Evolutionary conservation across 2,797 vertebrate species (phyloP), one percentile per base, ranked within the genome.

Genomic region (Pangasius macronema): DNA sequence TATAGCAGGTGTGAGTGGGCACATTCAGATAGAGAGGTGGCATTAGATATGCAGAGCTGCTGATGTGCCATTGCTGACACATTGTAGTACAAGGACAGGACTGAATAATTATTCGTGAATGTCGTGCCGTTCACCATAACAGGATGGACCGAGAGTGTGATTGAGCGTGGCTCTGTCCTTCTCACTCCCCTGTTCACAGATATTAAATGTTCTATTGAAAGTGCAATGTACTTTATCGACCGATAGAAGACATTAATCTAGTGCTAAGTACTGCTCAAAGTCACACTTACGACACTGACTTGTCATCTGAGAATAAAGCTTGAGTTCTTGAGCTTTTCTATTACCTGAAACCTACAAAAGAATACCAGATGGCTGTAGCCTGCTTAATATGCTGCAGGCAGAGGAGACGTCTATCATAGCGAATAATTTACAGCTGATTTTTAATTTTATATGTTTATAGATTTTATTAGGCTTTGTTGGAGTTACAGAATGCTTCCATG

Each of bases 1-100:
- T 82, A 82, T 73, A 82, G n/a, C 39, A 49, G 53, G 46, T 51
- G 65, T 63, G 91, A 86, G 86, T 93, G 86, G 89, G 63, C 55
- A 88, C 77, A 84, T 91, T 92, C 73, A 59, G 90, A 77, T 87
- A 89, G 87, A 92, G 89, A 86, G 82, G n/a, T 81, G 90, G 91
- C 90, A 89, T 90, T 87, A 92, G 87, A 92, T 90, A 89, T 84
- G 86, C n/a, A 61, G 57, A 46, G 42, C 22, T 67, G 77, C 20
- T 86, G 83, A 84, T 65, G 85, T 87, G 57, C 5, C 81, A 3
- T 57, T 39, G 61, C 87, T 89, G 87, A 90, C 87, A 22, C 65
- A 42, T 83, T 77, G 82, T 82, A 68, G 63, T 22, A 7, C 55
- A 85, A 65, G 46, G n/a, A 30, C 42, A 20, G 68, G 33, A 57